A percentile compares a stretch with the other conserved stretches of the same genome.
These are phyloP conservation scores for Anguilla obscura DNA, from an alignment of 2,797 vertebrate species.

Conservation along the genomic window DNA sequence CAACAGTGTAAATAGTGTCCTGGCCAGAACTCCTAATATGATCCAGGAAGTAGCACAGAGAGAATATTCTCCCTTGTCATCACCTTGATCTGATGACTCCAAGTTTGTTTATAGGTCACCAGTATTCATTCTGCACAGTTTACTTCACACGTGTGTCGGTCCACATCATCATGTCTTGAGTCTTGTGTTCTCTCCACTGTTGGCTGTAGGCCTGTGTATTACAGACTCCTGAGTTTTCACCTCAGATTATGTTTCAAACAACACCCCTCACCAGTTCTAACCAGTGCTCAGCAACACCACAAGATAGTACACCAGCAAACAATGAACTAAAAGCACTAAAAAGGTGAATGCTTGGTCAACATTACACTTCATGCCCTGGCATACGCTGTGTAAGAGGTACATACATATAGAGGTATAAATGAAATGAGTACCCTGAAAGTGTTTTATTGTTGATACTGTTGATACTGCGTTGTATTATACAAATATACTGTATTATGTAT, in stretches of 20 bases:
- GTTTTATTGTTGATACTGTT: not conserved
- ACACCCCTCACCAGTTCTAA: not conserved
- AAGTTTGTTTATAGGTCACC: not conserved
- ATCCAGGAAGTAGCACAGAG: not conserved
- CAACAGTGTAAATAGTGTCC: not conserved
- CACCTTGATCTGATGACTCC: not conserved
- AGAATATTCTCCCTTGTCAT: slow-evolving; percentile 1
- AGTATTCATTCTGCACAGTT: not conserved
- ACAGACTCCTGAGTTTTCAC: not conserved
- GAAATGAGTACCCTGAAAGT: not conserved
- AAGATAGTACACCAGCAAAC: not conserved
- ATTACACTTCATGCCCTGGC: not conserved
- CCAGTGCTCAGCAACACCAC: not conserved
- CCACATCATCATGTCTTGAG: not conserved
- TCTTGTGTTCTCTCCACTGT: not conserved
- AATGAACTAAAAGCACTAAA: not conserved
- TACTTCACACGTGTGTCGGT: not conserved
- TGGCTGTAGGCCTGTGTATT: not conserved
- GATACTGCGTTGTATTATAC: slow-evolving; percentile 16
- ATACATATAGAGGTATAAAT: not conserved
- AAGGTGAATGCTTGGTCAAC: not conserved
- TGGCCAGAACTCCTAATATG: not conserved
- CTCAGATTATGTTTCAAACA: not conserved
- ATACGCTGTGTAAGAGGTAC: not conserved
- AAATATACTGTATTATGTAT: not conserved